Evolutionary conservation across 2,797 vertebrate species (phyloP), one percentile per base, ranked within the genome.

Genomic region (Dryobates pubescens): DNA sequence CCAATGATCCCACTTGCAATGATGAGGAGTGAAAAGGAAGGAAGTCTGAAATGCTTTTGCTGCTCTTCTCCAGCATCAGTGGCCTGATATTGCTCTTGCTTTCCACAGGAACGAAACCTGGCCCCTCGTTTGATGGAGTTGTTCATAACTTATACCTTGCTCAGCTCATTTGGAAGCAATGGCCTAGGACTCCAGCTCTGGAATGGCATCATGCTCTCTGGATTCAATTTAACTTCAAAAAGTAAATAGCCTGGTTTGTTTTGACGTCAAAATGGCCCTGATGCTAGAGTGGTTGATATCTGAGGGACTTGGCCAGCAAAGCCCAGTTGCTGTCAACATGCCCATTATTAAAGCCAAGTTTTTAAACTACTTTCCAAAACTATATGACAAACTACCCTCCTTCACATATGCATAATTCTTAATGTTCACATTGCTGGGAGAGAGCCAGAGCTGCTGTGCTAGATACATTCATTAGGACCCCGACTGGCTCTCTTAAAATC

Each of bases 181-280:
- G 23, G 65, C 22, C 72, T 71, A 82, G 72, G 64, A 95, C 51
- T 93, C 61, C 32, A 84, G 47, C 41, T 77, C 47, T 74, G 36
- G 53, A 88, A 82, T 5, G 9, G 72, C 88, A 93, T 82, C 81
- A 34, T 71, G 62, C 38, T 85, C 49, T 96, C 95, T 96, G 96
- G 93, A 92, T 96, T 93, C 86, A 93, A 95, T 96, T 95, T 96
- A 95, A 95, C 94, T 95, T 95, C 95, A 96, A 96, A 96, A 95
- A 94, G 75, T 96, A 95, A 95, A 96, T 92, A 94, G 90, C 81
- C 88, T 93, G 90, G 85, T 93, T 95, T 91, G 86, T 92, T 96
- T 92, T 96, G 94, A 96, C 58, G 75, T 95, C 94, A 92, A 91
- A 92, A 95, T 80, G 94, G 69, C 90, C 95, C 90, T 93, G 81